phyloP scores from a whole-genome alignment of 2,888 invertebrate genomes.

The Mantis religiosa region DNA sequence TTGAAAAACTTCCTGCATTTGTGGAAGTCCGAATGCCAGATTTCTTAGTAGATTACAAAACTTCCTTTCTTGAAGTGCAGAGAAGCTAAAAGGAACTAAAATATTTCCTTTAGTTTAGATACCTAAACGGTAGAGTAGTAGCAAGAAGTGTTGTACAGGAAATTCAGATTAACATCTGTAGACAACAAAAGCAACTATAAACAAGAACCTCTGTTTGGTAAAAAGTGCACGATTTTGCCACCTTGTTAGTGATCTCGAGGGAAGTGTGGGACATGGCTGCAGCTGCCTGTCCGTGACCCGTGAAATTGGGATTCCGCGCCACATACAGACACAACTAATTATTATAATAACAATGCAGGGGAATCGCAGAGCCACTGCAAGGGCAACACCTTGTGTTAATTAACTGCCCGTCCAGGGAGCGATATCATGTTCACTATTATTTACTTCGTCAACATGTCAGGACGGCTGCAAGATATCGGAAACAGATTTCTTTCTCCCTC shows the following conservation, averaged over 20 bases:
- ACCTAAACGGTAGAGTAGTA: not conserved
- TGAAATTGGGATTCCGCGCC: not conserved
- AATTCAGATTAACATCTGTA: not conserved
- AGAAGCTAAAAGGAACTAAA: too few relatives aligned
- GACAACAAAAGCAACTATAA: not conserved
- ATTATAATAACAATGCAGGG: not conserved
- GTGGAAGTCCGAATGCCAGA: too few relatives aligned
- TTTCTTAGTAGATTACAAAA: too few relatives aligned
- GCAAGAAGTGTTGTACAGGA: not conserved
- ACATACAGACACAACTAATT: not conserved
- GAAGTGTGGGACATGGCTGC: not conserved
- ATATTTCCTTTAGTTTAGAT: too few relatives aligned
- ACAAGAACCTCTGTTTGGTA: not conserved
- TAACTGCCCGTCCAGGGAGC: not conserved
- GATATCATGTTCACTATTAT: not conserved
- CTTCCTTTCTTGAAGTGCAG: too few relatives aligned
- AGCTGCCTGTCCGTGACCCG: not conserved
- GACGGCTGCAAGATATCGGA: not conserved
- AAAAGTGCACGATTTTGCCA: not conserved
- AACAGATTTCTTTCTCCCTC: not conserved
- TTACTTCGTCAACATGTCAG: not conserved
- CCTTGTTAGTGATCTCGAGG: not conserved
- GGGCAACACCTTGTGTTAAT: not conserved
- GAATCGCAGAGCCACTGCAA: not conserved
- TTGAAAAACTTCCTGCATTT: too few relatives aligned